Conservation (phyloP, 2,797 vertebrate species). For the Characodon lateralis region DNA sequence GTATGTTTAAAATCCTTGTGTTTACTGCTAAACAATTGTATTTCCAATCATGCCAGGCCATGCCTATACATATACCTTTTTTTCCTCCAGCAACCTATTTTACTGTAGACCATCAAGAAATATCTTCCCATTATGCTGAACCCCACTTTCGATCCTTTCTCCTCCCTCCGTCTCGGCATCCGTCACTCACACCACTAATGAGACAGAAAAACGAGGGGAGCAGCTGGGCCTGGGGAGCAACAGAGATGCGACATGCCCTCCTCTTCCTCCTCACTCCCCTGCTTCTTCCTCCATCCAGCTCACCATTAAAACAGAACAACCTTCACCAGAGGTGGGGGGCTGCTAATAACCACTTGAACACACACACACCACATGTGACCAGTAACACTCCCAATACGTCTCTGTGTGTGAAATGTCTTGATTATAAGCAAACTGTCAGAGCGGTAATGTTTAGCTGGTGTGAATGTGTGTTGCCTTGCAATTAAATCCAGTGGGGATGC, state of each 20-base stretch:
- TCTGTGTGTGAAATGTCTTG: conserved; percentile 47
- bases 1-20: background rate
- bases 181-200: conserved; percentile 70
- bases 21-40: background rate
- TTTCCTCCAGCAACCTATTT: conserved; percentile 41
- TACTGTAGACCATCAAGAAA: conserved; percentile 54
- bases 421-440: conserved; percentile 49
- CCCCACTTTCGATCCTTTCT: background rate
- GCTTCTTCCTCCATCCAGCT: conserved; percentile 17
- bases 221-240: conserved; percentile 72
- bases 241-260: conserved; percentile 57
- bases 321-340: conserved; percentile 49
- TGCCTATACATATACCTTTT: conserved; percentile 37
- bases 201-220: conserved; percentile 71
- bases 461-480: conserved; percentile 25
- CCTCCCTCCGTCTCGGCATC: conserved; percentile 43
- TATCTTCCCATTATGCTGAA: conserved; percentile 47
- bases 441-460: conserved; percentile 19
- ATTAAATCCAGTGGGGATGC: conserved; percentile 35
- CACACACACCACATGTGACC: conserved; percentile 54
- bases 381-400: conserved; percentile 44
- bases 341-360: conserved; percentile 65
- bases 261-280: conserved; percentile 5
- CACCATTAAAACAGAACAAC: conserved; percentile 67
- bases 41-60: background rate